Evolutionary conservation across 2,797 vertebrate genomes (phyloP), one percentile per base, ranked within the genome.

Genomic region (Uromys caudimaculatus): DNA sequence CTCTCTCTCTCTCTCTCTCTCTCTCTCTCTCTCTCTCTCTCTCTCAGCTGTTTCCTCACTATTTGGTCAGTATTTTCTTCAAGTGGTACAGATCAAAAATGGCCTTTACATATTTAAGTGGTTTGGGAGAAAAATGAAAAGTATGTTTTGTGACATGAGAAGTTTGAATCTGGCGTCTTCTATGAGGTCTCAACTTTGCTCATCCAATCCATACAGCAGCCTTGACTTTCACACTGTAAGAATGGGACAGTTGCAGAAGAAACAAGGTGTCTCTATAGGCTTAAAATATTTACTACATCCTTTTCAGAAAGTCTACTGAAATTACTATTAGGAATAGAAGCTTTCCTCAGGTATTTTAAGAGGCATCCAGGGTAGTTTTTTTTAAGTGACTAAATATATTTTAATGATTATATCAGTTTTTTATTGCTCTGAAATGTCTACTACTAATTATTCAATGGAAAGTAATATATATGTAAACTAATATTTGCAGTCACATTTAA

Each of bases 81-180:
- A 95, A 73, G 10, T 32, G 64, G 29, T 84, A 88, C 6, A 96
- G 71, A 78, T 82, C 17, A 67, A 58, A 2, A 89, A 91, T 41
- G 50, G 12, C 32, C 89, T 94, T 73, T 52, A 84, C 8, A 67
- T 58, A 83, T 93, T 91, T 94, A 94, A 92, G 41, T 90, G 52
- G 21, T 76, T 87, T 50, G 12, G 12, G 4, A 1, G 2, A 24
- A 58, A 13, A 56, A 14, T 41, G 2, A 6, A 41, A 67, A 90
- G 69, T 17, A 58, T n/a, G 60, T 47, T 89, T 83, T 64, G 2
- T 81, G 84, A 89, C 38, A 81, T 10, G 77, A 38, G 24, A 69
- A 38, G 85, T 87, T 58, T 64, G 29, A 60, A 85, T 64, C 56
- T 38, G 76, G 12, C 23, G 17, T 52, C 24, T 50, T 95, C 73